These are phyloP conservation scores for Lerema accius DNA, from an alignment of 1,140 invertebrate genomes.

Conservation along the genomic window DNA sequence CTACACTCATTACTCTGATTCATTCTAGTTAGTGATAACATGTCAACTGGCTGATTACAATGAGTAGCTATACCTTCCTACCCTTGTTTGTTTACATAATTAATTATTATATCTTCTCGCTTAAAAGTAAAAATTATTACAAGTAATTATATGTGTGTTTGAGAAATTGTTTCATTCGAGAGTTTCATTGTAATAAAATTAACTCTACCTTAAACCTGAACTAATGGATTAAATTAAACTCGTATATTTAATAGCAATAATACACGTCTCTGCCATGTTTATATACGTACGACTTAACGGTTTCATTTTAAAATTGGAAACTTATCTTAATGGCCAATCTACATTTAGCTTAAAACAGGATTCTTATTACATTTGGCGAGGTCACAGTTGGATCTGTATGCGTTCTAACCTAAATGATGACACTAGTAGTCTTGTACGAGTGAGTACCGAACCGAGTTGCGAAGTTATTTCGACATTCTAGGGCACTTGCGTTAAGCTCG, in stretches of 20 bases:
- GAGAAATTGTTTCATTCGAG: no score
- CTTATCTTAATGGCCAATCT: background rate
- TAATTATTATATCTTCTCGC: background rate
- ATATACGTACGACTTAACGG: no score
- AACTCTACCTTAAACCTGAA: no score
- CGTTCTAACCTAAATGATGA: slow-evolving; percentile 5
- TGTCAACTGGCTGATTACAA: slow-evolving; percentile 3
- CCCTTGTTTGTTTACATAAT: background rate
- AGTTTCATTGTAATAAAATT: no score
- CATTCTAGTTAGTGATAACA: slow-evolving; percentile 17
- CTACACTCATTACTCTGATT: slow-evolving; percentile 9
- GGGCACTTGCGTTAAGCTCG: background rate
- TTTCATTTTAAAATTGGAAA: no score
- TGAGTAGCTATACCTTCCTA: background rate
- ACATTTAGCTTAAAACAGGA: background rate
- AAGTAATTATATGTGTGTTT: no score
- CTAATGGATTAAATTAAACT: no score
- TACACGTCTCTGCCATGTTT: no score
- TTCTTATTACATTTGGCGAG: background rate
- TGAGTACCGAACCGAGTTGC: slow-evolving; percentile 2
- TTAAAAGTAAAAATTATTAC: no score
- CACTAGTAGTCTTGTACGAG: slow-evolving; percentile 2
- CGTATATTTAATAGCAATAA: no score
- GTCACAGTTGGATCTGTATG: slow-evolving; percentile 1
- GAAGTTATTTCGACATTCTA: slow-evolving; percentile 4